Evolutionary conservation across 2,888 invertebrate species (phyloP).

Genomic region (Andrena praecox): DNA sequence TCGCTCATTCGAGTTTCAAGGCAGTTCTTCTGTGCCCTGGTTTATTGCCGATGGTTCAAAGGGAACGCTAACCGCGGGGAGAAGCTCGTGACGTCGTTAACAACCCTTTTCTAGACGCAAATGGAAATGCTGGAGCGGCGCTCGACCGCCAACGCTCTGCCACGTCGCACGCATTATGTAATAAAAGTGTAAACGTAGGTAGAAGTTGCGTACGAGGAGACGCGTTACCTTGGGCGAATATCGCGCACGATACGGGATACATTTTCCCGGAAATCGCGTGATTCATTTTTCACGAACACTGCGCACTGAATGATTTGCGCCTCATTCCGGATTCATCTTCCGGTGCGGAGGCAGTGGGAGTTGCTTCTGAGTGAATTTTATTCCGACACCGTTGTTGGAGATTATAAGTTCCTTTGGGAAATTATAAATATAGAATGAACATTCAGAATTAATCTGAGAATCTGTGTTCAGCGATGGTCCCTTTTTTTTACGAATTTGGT

Average conservation of each 20-base stretch:
- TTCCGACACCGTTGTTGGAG: too few relatives aligned
- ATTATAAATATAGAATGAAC: too few relatives aligned
- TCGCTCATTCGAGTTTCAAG: slow-evolving; percentile 10
- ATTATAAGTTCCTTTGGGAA: too few relatives aligned
- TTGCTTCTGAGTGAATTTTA: too few relatives aligned
- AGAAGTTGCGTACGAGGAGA: slow-evolving; percentile 29
- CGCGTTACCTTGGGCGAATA: slow-evolving; percentile 39
- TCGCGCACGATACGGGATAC: background rate
- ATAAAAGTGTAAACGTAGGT: slow-evolving; percentile 34
- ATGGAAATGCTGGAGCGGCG: slow-evolving; percentile 10
- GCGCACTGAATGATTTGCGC: slow-evolving; percentile 16
- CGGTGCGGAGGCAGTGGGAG: background rate
- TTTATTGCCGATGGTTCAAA: slow-evolving; percentile 5
- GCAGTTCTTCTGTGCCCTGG: background rate
- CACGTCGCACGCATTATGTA: slow-evolving; percentile 37
- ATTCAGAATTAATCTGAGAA: background rate
- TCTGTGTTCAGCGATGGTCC: background rate
- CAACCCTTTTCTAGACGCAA: slow-evolving; percentile 2
- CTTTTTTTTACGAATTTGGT: too few relatives aligned
- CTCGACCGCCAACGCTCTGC: slow-evolving; percentile 25
- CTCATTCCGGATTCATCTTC: slow-evolving; percentile 28
- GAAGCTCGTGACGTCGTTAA: slow-evolving; percentile 12
- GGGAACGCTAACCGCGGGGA: background rate
- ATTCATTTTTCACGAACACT: slow-evolving; percentile 35
- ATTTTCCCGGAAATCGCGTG: slow-evolving; percentile 30